Base-by-base conservation (phyloP, 1,140 invertebrate species). In the Heliconius congener region DNA sequence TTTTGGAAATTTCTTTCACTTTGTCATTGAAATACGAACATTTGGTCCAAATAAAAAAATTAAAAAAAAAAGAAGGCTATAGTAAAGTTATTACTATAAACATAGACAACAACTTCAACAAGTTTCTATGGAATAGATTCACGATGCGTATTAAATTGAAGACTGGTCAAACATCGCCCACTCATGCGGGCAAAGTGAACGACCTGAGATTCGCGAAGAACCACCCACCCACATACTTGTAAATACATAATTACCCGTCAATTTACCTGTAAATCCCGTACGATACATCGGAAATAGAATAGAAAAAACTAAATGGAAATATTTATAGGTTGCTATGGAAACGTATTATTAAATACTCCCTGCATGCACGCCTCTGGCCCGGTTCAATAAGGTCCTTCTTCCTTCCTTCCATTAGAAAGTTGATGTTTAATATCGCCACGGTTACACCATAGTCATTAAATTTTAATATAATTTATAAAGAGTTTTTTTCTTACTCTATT, bases 341-440 rank as follows among this genome's bases (percentile, higher is more conserved):
- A 57, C 16, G 13, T 77, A 77, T 77, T 66, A 81, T 39, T 75
- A 77, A 71, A 74, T 60, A 57, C 60, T 60, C 27, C 73, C 46
- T 71, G 60, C 3, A 27, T 73, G 73, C 37, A 73, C 50, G 70
- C 30, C 57, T 37, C 71, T 71, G 13, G 52, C 13, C 80, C 73
- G 80, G 80, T 81, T 81, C 71, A 74, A 72, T 37, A 78, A 78
- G 71, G 73, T n/a, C n/a, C n/a, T n/a, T n/a, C n/a, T n/a, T n/a
- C n/a, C n/a, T n/a, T 30, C 27, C 23, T 30, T 77, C 79, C 77
- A 86, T 86, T 85, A 88, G 88, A 87, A 87, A 87, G 88, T 84
- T 50, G 23, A 42, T 50, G 74, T 70, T 76, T 39, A 76, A 70
- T 66, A 66, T 27, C 60, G 4, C 27, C 27, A 66, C n/a, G 57